Evolutionary conservation across 2,888 invertebrate genomes (phyloP), one percentile per base, ranked within the genome.

Genomic region (Sphinx pinastri): DNA sequence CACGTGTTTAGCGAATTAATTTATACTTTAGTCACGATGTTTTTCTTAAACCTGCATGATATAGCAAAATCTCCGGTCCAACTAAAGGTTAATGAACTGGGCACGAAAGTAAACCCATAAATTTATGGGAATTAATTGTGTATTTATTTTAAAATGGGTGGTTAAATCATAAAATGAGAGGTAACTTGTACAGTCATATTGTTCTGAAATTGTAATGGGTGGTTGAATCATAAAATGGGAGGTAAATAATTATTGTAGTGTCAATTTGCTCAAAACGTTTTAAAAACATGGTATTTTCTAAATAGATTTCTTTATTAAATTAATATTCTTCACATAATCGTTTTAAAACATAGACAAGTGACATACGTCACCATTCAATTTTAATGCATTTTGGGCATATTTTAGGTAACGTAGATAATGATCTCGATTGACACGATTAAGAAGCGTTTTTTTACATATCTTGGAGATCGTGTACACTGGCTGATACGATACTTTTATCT

Each of bases 41-140:
- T 63, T 19, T 10, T 47, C 14, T 63, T 10, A 38, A 54, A 16
- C 47, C 14, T 49, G 19, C 19, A 19, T 13, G 19, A 12, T 6
- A 63, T 49, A 47, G 47, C 63, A 47, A 47, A 63, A 63, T 19
- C 16, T 63, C 47, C 11, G 49, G 6, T 13, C 58, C 38, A 58
- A 47, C 54, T 60, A 45, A 47, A 63, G 63, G 49, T 63, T 7
- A 19, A 63, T 3, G 63, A 49, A 63, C 63, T 63, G 16, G 19
- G 19, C n/a, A 5, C 60, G 60, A 63, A 49, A 63, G 13, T 47
- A 63, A 49, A 19, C 13, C 63, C 49, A 49, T 63, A 25, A 63
- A 49, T 63, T 49, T 55, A 19, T 13, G 49, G 63, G 49, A 49
- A 49, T 25, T 49, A 19, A 47, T 63, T 4, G 38, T 19, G 19